Percentiles rank a stretch among this genome's conserved stretches.
Evolutionary conservation across 1,140 invertebrate species (phyloP).

Genomic region (Calephelis nemesis): DNA sequence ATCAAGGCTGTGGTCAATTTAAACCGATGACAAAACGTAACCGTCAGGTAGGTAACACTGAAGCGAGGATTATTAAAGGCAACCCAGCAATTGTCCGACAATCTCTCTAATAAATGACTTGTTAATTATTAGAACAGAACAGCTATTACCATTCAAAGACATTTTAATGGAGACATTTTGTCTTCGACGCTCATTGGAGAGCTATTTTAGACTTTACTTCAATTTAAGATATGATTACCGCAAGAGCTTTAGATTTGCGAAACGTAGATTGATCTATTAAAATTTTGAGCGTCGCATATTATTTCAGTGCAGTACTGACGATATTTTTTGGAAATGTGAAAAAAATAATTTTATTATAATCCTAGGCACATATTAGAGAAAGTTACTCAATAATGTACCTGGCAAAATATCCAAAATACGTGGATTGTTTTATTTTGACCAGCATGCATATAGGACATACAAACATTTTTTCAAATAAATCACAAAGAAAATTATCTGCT

Average conservation of each 20-base stretch:
- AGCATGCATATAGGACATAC: too few species aligned
- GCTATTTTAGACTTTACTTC: neutral
- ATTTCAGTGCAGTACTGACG: too few species aligned
- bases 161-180: conserved; percentile 17
- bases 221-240: neutral
- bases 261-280: neutral
- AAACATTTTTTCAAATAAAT: too few species aligned
- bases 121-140: conserved; percentile 18
- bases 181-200: neutral
- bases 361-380: too few species aligned
- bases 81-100: neutral
- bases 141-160: conserved; percentile 13
- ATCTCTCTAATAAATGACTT: conserved; percentile 10
- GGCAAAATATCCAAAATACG: too few species aligned
- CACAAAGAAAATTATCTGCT: too few species aligned
- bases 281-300: neutral
- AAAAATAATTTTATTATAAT: too few species aligned
- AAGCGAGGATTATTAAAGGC: neutral
- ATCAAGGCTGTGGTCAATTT: neutral
- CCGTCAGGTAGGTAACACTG: neutral
- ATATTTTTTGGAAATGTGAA: too few species aligned
- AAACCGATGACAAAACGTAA: neutral
- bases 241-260: neutral
- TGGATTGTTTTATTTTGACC: too few species aligned
- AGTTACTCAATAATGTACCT: too few species aligned